These are phyloP conservation scores for Argyresthia albistria DNA, from an alignment of 2,888 invertebrate genomes.

Conservation along the genomic window DNA sequence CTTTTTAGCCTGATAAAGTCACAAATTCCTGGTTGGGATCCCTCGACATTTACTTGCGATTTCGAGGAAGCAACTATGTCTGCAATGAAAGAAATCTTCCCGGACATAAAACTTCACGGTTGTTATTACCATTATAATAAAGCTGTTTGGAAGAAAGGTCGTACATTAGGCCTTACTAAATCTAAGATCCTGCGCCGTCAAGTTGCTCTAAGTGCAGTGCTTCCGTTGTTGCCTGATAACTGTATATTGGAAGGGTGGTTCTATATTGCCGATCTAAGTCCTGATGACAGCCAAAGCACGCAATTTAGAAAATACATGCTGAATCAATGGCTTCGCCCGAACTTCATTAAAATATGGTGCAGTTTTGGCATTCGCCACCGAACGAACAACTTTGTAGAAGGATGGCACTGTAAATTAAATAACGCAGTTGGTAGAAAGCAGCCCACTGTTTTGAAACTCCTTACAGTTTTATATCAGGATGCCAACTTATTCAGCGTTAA, in stretches of 20 bases:
- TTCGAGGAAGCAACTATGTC: constrained; percentile 8
- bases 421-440: not conserved
- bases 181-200: not conserved
- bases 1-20: not conserved
- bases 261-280: constrained; percentile 8
- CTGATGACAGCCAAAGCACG: constrained; percentile 6
- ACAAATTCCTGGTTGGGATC: constrained; percentile 2
- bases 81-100: constrained; percentile 5
- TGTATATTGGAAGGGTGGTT: constrained; percentile 9
- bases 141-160: constrained; percentile 6
- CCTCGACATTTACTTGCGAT: constrained; percentile 3
- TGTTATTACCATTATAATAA: constrained; percentile 7
- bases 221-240: constrained; percentile 8
- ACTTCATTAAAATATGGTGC: constrained; percentile 8
- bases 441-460: constrained; percentile 2
- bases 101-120: constrained; percentile 3
- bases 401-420: constrained; percentile 7
- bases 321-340: not conserved
- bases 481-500: not conserved
- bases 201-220: constrained; percentile 5
- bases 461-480: constrained; percentile 3
- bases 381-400: constrained; percentile 8
- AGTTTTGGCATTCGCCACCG: constrained; percentile 6
- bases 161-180: constrained; percentile 5
- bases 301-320: not conserved